These are phyloP conservation scores for Melopsittacus undulatus DNA, from an alignment of 2,797 vertebrate species.

Conservation along the genomic window DNA sequence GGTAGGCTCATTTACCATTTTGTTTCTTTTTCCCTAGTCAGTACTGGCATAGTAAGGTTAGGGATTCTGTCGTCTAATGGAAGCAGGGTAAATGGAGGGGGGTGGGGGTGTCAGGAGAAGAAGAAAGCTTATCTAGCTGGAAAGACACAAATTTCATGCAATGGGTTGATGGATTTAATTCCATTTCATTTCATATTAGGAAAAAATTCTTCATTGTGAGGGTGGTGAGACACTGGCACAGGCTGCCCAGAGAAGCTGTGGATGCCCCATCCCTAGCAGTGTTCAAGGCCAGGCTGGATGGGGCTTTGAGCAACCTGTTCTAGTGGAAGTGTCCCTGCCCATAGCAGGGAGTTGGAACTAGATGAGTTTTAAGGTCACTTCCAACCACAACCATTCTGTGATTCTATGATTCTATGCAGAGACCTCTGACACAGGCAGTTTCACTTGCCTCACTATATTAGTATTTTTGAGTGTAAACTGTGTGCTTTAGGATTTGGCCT, in stretches of 20 bases:
- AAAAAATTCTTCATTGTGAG: no score
- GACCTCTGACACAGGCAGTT: neutral
- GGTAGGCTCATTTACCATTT: neutral
- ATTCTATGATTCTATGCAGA: neutral
- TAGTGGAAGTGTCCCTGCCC: neutral
- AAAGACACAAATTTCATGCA: neutral
- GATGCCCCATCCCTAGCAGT: neutral
- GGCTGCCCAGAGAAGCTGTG: neutral
- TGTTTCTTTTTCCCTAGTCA: neutral
- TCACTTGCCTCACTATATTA: neutral
- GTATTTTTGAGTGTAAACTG: neutral
- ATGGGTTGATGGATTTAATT: no score
- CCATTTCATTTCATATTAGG: no score
- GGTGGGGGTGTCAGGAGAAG: no score
- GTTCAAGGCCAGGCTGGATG: neutral
- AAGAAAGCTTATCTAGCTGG: neutral
- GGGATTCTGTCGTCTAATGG: neutral
- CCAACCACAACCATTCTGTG: neutral
- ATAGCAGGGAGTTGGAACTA: neutral
- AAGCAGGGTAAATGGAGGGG: neutral
- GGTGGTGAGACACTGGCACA: no score
- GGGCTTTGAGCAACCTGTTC: neutral
- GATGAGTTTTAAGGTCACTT: neutral
- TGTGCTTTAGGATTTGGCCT: neutral
- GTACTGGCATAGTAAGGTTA: neutral